phyloP scores from a whole-genome alignment of 2,888 invertebrate genomes.

The Pollenia labialis region DNA sequence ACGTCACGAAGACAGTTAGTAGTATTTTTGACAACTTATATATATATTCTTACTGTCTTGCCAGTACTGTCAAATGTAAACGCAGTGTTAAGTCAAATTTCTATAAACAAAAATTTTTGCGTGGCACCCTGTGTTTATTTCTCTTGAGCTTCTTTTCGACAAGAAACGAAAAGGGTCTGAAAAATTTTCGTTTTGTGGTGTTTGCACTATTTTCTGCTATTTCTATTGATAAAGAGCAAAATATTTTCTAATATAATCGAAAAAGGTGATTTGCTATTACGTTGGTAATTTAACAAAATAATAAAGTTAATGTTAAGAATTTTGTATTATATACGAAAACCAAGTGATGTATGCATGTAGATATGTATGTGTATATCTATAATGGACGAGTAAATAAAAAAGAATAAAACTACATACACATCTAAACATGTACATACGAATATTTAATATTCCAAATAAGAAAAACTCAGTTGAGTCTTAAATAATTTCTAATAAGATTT shows the following conservation, averaged over 20 bases:
- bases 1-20: too few species aligned
- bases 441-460: constrained; percentile 16
- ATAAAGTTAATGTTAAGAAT: background rate
- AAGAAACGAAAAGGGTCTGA: constrained; percentile 46
- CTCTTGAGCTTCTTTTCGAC: background rate
- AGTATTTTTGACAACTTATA: too few species aligned
- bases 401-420: constrained; percentile 18
- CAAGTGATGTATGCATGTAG: constrained; percentile 34
- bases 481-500: constrained; percentile 19
- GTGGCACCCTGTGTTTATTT: constrained; percentile 34
- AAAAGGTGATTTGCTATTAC: constrained; percentile 41
- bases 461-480: background rate
- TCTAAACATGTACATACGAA: constrained; percentile 4
- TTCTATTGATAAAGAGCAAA: constrained; percentile 38
- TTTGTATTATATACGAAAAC: constrained; percentile 5
- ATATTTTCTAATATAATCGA: constrained; percentile 23
- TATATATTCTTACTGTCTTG: too few species aligned
- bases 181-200: constrained; percentile 59
- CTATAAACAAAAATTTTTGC: background rate
- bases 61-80: too few species aligned
- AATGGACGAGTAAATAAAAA: constrained; percentile 55
- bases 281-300: background rate
- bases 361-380: constrained; percentile 38
- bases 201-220: constrained; percentile 17
- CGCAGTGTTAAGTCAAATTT: too few species aligned